These are phyloP conservation scores for Varroa destructor DNA, from an alignment of 1,140 invertebrate species.

Conservation along the genomic window DNA sequence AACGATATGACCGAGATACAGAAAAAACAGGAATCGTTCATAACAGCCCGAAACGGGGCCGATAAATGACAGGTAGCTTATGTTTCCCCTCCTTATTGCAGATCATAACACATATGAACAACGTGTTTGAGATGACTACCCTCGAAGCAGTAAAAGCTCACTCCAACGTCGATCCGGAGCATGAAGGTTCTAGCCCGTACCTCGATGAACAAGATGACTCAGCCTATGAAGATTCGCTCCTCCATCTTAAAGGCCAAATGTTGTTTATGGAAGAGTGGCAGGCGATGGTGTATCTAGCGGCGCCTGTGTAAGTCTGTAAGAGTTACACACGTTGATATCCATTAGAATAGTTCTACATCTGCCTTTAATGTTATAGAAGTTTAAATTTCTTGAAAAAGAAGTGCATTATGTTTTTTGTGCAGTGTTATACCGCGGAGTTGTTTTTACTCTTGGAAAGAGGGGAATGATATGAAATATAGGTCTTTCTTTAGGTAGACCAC, in stretches of 20 bases:
- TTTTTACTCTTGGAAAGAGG: no score
- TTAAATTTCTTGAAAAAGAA: neutral
- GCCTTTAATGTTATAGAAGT: neutral
- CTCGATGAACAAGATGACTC: conserved; percentile 50
- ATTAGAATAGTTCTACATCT: neutral
- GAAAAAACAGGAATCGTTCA: no score
- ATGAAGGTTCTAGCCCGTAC: conserved; percentile 30
- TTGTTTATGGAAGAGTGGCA: conserved; percentile 95
- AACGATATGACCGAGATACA: no score
- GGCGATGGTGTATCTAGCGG: conserved; percentile 88
- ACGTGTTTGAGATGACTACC: conserved; percentile 85
- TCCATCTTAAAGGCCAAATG: conserved; percentile 85
- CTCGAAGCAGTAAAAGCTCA: conserved; percentile 53
- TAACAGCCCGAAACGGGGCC: no score
- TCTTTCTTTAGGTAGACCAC: no score
- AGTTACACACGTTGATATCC: conserved; percentile 13
- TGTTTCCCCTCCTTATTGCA: conserved; percentile 40
- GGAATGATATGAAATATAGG: no score
- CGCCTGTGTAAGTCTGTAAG: conserved; percentile 55
- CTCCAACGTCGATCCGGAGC: conserved; percentile 31
- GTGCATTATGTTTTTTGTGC: no score
- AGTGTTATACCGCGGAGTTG: no score
- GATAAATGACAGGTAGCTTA: no score
- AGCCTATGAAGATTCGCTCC: conserved; percentile 51
- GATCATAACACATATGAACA: conserved; percentile 85